Evolutionary conservation across 2,797 vertebrate species (phyloP).

Genomic region (Pempheris klunzingeri): DNA sequence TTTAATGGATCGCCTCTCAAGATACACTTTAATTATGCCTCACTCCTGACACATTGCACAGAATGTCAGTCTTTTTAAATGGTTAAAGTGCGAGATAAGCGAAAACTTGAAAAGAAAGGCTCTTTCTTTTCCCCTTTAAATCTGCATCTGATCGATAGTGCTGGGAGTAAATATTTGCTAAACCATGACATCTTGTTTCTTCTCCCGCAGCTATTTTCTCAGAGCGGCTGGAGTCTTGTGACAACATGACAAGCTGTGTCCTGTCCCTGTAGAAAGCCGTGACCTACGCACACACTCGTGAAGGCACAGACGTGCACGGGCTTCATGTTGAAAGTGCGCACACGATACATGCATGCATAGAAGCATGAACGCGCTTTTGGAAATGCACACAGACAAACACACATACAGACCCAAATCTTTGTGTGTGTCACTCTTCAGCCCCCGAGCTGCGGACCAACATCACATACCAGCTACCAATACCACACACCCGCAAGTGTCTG

Average conservation of each 20-base stretch:
- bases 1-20: slow-evolving; percentile 68
- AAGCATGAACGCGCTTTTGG: slow-evolving; percentile 31
- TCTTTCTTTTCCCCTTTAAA: slow-evolving; percentile 28
- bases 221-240: slow-evolving; percentile 50
- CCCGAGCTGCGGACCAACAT: slow-evolving; percentile 44
- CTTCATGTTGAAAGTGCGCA: slow-evolving; percentile 30
- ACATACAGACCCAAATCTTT: slow-evolving; percentile 35
- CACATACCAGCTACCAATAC: slow-evolving; percentile 47
- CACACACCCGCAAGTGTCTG: slow-evolving; percentile 47
- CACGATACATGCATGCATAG: slow-evolving; percentile 16
- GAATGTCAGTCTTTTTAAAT: slow-evolving; percentile 43
- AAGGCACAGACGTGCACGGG: slow-evolving; percentile 43
- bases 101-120: slow-evolving; percentile 16
- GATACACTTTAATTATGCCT: slow-evolving; percentile 68
- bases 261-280: slow-evolving; percentile 55
- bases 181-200: slow-evolving; percentile 71
- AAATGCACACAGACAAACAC: slow-evolving; percentile 6
- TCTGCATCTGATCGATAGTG: slow-evolving; percentile 39
- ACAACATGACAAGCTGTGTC: slow-evolving; percentile 73
- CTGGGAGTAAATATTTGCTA: slow-evolving; percentile 59
- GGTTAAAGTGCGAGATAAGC: slow-evolving; percentile 32
- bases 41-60: slow-evolving; percentile 36
- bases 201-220: slow-evolving; percentile 66
- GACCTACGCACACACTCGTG: slow-evolving; percentile 45
- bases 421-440: slow-evolving; percentile 33